Base-by-base conservation (phyloP, 1,140 invertebrate genomes). In the Aporrectodea caliginosa region DNA sequence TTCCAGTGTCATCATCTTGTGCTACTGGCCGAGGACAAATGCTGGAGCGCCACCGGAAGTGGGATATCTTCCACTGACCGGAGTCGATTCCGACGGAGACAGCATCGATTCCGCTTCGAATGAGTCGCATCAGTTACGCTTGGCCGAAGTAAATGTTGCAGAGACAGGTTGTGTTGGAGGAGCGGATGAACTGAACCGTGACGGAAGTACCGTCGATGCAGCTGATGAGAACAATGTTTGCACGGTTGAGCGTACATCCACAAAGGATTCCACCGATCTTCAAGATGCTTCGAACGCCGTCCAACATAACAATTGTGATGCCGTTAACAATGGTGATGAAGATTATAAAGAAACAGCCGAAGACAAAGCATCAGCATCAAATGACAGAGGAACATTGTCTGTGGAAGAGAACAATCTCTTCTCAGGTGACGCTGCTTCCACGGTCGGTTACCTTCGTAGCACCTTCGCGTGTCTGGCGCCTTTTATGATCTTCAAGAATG, bases 1-100 rank as follows among this genome's bases (percentile, higher is more conserved):
- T 80, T 92, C 93, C 6, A 93, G 93, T 74, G 93, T 96, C 6
- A 94, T 96, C 33, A 92, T 95, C 70, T 86, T 95, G 31, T 90
- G 94, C 43, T 95, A 95, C 85, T 88, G 92, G 32, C 93, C 93
- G 88, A 58, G 31, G 29, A n/a, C n/a, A n/a, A n/a, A n/a, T n/a
- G n/a, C n/a, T n/a, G n/a, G n/a, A n/a, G 27, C n/a, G 35, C 30
- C 2, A 27, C 22, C 1, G 34, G 30, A 35, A 12, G 29, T 14
- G 14, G 29, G 43, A 58, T 58, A 58, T 22, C 43, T 12, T 6
- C 43, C 43, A 22, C 6, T 58, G 43, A 58, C 6, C 6, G 43
- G 6, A 22, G 43, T 58, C 22, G 43, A 58, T 22, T 6, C 6
- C 6, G 43, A 58, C 6, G 6, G 22, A 6, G 22, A 12, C 22